phyloP scores from a whole-genome alignment of 2,113 vertebrate species.

The Gila orcuttii region DNA sequence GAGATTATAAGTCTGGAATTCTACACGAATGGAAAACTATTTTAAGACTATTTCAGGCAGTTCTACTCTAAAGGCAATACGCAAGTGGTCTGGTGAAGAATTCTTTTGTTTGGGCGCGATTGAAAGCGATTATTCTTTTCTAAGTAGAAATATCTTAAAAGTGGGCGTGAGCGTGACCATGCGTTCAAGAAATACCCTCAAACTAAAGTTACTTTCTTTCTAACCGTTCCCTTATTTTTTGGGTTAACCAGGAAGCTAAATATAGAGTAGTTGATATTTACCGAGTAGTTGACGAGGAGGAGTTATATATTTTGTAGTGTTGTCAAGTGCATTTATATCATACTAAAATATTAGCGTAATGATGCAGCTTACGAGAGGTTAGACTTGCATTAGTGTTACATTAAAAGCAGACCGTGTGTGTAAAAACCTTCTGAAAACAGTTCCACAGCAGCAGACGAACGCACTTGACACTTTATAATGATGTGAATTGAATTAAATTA shows the following conservation, averaged over 20 bases:
- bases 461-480: background rate
- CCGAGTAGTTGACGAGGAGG: background rate
- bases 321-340: background rate
- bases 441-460: background rate
- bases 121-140: background rate
- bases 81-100: background rate
- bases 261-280: background rate
- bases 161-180: constrained; percentile 29
- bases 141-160: background rate
- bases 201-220: background rate
- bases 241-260: background rate
- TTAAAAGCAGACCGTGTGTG: constrained; percentile 21
- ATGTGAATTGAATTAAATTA: background rate
- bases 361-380: background rate
- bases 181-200: background rate
- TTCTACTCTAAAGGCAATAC: background rate
- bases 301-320: background rate
- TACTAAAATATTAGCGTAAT: background rate
- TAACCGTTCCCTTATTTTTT: background rate
- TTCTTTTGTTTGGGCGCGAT: background rate
- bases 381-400: background rate
- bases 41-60: background rate
- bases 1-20: background rate
- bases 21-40: background rate
- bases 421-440: background rate